Evolutionary conservation across 2,113 vertebrate species (phyloP).

Genomic region (Paradoxurus hermaphroditus): DNA sequence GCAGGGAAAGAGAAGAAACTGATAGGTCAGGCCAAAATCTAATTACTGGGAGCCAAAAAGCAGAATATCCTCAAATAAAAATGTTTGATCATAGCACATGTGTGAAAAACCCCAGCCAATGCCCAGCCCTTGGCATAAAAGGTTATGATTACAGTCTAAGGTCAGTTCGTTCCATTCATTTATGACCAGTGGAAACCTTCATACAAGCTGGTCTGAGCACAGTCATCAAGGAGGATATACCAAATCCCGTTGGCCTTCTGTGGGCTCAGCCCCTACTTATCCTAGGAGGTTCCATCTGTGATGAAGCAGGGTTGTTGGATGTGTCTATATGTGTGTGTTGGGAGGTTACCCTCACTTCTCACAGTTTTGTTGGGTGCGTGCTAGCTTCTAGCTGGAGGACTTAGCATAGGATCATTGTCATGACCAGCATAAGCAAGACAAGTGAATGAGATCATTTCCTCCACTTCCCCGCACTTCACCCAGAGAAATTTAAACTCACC

Average conservation of each 20-base stretch:
- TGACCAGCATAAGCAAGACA: neutral
- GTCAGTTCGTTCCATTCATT: neutral
- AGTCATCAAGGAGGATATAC: neutral
- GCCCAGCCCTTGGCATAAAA: rapidly evolving
- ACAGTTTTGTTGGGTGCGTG: neutral
- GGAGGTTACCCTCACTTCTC: neutral
- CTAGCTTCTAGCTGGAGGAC: neutral
- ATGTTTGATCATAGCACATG: rapidly evolving
- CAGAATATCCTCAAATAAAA: neutral
- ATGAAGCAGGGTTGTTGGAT: neutral
- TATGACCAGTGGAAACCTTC: neutral
- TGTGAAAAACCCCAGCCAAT: rapidly evolving
- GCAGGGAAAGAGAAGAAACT: neutral
- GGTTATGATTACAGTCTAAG: rapidly evolving
- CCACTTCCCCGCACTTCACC: too few relatives aligned
- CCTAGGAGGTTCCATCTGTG: neutral
- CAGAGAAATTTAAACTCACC: neutral
- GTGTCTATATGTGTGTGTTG: too few relatives aligned
- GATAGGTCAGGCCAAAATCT: neutral
- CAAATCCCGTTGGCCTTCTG: neutral
- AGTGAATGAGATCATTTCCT: neutral
- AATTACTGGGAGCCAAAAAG: neutral
- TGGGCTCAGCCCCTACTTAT: neutral
- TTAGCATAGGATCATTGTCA: neutral
- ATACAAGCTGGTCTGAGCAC: neutral